These are phyloP conservation scores for Melitaea athalia DNA, from an alignment of 2,888 invertebrate genomes.

Conservation along the genomic window DNA sequence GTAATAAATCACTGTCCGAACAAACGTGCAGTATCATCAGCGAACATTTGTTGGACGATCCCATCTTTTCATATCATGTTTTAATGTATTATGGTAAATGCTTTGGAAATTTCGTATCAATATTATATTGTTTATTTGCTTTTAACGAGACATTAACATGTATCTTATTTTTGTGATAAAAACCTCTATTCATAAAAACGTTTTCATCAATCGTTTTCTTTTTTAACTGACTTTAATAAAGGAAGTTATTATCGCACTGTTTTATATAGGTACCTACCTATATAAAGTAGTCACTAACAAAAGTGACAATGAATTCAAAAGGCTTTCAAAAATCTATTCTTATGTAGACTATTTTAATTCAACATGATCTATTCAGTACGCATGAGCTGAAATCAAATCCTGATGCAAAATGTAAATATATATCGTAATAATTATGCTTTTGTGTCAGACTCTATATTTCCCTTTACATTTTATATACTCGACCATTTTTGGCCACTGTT, in stretches of 20 bases:
- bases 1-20: constrained; percentile 36
- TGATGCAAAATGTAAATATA: not conserved
- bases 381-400: not conserved
- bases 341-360: too few relatives aligned
- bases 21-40: constrained; percentile 36
- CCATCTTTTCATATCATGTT: constrained; percentile 32
- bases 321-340: too few relatives aligned
- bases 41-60: constrained; percentile 33
- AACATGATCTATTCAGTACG: too few relatives aligned
- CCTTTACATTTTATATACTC: not conserved
- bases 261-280: too few relatives aligned
- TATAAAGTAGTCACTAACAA: too few relatives aligned
- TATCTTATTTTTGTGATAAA: too few relatives aligned
- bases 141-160: not conserved
- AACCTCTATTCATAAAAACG: not conserved
- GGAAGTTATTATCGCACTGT: too few relatives aligned
- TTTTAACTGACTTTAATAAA: not conserved
- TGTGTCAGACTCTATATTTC: not conserved
- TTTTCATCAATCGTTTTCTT: not conserved
- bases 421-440: not conserved
- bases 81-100: constrained; percentile 23
- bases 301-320: too few relatives aligned
- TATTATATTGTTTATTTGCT: constrained; percentile 1
- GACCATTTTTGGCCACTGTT: constrained; percentile 51
- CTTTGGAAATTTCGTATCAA: not conserved